These are phyloP conservation scores for Mythimna vitellina DNA, from an alignment of 2,888 invertebrate species.

Conservation along the genomic window DNA sequence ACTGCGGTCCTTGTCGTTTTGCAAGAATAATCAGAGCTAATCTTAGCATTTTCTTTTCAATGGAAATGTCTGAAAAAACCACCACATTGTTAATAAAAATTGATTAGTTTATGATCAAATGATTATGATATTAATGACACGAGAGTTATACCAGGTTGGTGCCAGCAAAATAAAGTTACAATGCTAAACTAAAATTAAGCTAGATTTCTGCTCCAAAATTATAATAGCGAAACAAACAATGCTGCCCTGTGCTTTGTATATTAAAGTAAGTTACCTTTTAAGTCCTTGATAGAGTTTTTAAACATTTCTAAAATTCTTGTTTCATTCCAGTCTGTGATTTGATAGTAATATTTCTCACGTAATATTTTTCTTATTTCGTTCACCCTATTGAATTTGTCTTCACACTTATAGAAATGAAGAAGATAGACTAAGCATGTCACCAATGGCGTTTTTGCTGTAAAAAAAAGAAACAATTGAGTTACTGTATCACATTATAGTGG, in stretches of 20 bases:
- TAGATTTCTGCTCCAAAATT: neutral
- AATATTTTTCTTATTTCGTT: constrained; percentile 79
- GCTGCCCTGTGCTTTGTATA: neutral
- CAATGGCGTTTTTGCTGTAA: constrained; percentile 83
- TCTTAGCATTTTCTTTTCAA: constrained; percentile 80
- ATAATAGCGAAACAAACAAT: constrained; percentile 1
- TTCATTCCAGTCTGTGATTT: constrained; percentile 84
- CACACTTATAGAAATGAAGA: constrained; percentile 84
- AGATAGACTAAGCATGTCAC: constrained; percentile 84
- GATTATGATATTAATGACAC: too few species aligned
- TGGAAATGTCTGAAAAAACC: constrained; percentile 72
- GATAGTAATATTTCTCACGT: constrained; percentile 78
- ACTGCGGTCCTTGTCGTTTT: constrained; percentile 83
- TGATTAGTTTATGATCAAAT: neutral
- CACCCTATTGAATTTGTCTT: constrained; percentile 78
- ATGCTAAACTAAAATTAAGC: too few species aligned
- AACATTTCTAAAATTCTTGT: constrained; percentile 81
- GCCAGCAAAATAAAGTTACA: too few species aligned
- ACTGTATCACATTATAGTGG: neutral
- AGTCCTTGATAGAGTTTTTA: constrained; percentile 72
- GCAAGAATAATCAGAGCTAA: constrained; percentile 81
- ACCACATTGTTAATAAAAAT: constrained; percentile 4
- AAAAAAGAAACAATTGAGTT: constrained; percentile 13
- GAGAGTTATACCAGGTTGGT: too few species aligned
- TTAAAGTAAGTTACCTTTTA: constrained; percentile 74